Evolutionary conservation across 1,140 invertebrate genomes (phyloP).

Genomic region (Stenopsyche tienmushanensis): DNA sequence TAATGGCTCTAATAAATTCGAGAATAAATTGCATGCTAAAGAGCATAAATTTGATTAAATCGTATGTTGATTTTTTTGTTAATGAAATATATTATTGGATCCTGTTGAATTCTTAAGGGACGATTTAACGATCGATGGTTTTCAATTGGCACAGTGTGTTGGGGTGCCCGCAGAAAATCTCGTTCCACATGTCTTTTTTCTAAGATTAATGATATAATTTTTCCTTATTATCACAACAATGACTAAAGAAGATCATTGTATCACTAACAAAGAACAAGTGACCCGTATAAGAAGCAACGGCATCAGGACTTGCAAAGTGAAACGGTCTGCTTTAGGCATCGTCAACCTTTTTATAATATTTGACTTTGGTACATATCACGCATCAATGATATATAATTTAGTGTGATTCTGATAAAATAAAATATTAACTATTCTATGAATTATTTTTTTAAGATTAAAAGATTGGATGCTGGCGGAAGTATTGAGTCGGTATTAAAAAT

Average conservation of each 20-base stretch:
- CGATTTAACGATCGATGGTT: no score
- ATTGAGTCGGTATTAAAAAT: neutral
- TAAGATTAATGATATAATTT: slow-evolving; percentile 42
- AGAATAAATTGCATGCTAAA: no score
- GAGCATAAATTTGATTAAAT: no score
- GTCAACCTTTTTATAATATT: slow-evolving; percentile 14
- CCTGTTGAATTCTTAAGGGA: no score
- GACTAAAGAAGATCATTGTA: slow-evolving; percentile 37
- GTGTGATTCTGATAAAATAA: neutral
- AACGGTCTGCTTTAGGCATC: slow-evolving; percentile 6
- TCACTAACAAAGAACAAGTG: slow-evolving; percentile 39
- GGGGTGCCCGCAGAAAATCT: slow-evolving; percentile 36
- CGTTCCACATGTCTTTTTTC: slow-evolving; percentile 21
- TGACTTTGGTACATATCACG: neutral
- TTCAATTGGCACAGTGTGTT: no score
- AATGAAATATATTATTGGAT: no score
- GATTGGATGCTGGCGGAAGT: neutral
- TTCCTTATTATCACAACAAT: slow-evolving; percentile 41
- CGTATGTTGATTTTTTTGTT: no score
- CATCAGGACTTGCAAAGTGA: slow-evolving; percentile 12
- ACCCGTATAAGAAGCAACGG: slow-evolving; percentile 38
- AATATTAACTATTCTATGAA: neutral
- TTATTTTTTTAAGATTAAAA: neutral
- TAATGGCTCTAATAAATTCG: no score
- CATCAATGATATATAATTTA: neutral